Evolutionary conservation across 2,888 invertebrate species (phyloP).

Genomic region (Aproaerema taeniolella): DNA sequence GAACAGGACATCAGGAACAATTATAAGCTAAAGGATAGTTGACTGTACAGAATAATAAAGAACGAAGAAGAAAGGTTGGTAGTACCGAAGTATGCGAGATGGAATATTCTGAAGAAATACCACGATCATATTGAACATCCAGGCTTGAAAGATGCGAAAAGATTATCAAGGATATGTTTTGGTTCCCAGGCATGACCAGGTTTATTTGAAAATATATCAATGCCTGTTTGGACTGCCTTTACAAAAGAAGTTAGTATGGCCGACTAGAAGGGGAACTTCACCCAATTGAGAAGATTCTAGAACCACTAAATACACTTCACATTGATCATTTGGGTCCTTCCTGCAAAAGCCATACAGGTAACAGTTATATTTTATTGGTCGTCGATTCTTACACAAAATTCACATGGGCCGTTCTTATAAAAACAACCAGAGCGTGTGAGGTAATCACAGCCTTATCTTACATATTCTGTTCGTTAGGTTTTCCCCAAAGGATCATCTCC

Average conservation of each 20-base stretch:
- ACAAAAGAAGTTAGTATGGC: constrained; percentile 15
- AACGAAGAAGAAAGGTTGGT: constrained; percentile 6
- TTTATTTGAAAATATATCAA: constrained; percentile 43
- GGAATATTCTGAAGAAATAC: constrained; percentile 16
- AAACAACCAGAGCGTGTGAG: constrained; percentile 3
- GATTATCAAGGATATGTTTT: constrained; percentile 35
- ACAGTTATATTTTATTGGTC: neutral
- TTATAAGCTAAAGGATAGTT: neutral
- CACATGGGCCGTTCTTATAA: constrained; percentile 7
- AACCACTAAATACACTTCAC: constrained; percentile 22
- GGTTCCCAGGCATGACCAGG: constrained; percentile 43
- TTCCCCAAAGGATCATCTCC: constrained; percentile 14
- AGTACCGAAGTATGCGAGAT: constrained; percentile 16
- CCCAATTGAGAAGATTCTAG: neutral
- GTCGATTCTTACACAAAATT: neutral
- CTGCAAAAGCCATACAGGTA: constrained; percentile 3
- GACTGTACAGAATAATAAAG: neutral
- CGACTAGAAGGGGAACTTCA: neutral
- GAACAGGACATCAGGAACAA: neutral
- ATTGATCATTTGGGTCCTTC: neutral
- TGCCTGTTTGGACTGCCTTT: constrained; percentile 20
- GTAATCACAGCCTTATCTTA: neutral
- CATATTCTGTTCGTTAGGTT: constrained; percentile 13
- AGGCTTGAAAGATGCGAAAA: constrained; percentile 32
- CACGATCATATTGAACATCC: constrained; percentile 44